A percentile compares a stretch with the other conserved stretches of the same genome.
Conservation (phyloP, 2,888 invertebrate genomes). For the Myopa testacea region DNA sequence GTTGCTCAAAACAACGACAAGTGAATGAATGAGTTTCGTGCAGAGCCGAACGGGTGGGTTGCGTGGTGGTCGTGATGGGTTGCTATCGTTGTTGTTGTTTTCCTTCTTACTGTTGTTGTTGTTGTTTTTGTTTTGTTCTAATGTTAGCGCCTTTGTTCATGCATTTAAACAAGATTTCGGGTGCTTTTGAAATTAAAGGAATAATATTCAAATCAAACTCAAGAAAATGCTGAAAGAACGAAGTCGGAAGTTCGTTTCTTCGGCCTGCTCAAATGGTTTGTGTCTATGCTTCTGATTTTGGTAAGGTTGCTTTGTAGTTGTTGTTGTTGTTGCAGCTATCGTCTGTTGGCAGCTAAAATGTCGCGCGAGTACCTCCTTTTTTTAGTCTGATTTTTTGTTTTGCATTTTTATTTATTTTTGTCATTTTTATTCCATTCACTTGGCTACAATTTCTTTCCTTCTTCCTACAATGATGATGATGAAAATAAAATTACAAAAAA, state of each 20-base stretch:
- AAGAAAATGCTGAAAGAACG: neutral
- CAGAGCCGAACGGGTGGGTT: neutral
- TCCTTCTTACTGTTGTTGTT: neutral
- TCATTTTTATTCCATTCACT: neutral
- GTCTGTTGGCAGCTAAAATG: slow-evolving; percentile 1
- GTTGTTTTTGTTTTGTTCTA: neutral
- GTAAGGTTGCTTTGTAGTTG: no score
- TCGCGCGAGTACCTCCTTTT: neutral
- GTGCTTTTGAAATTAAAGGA: slow-evolving; percentile 7
- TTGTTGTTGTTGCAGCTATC: neutral
- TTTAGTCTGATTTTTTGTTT: no score
- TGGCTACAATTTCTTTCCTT: no score
- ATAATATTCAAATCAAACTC: neutral
- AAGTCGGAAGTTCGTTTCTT: no score
- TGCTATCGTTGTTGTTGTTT: neutral
- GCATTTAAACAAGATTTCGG: neutral
- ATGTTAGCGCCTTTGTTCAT: no score
- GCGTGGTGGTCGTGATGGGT: neutral
- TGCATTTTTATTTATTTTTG: neutral
- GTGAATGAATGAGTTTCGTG: no score
- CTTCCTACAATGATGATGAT: no score
- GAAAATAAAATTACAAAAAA: no score
- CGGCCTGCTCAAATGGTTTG: no score
- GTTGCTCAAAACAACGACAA: no score
- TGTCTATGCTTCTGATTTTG: no score